phyloP scores from a whole-genome alignment of 2,888 invertebrate genomes.

The Leptopilina drosophilae region DNA sequence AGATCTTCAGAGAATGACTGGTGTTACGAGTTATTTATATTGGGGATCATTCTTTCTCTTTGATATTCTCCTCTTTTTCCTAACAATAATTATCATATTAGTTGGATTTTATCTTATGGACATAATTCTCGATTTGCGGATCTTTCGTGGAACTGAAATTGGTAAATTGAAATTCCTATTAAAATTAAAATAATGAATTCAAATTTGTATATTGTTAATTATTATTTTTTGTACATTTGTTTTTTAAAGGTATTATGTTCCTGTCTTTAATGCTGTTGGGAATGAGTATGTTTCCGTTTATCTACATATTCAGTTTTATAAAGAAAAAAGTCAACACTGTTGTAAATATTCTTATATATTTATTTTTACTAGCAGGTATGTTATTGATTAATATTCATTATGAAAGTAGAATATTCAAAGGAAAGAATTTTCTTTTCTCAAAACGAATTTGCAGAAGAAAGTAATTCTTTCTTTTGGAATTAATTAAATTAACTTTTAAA shows the following conservation, averaged over 20 bases:
- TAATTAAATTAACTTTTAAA: too few relatives aligned
- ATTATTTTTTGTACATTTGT: neutral
- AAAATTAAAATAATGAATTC: too few relatives aligned
- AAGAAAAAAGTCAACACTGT: constrained; percentile 66
- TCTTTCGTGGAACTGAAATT: constrained; percentile 74
- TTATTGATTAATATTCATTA: constrained; percentile 9
- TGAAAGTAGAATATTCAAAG: neutral
- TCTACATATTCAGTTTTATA: constrained; percentile 69
- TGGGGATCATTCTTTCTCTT: constrained; percentile 82
- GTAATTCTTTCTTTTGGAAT: too few relatives aligned
- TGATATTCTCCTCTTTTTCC: constrained; percentile 78
- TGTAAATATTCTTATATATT: constrained; percentile 61
- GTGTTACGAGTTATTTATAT: constrained; percentile 80
- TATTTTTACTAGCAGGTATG: constrained; percentile 69
- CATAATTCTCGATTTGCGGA: constrained; percentile 58
- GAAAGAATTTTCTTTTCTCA: too few relatives aligned
- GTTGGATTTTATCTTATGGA: constrained; percentile 65
- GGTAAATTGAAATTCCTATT: constrained; percentile 66
- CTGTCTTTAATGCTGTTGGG: constrained; percentile 86
- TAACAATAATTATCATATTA: constrained; percentile 64
- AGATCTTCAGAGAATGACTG: constrained; percentile 83
- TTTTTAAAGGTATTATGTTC: constrained; percentile 78
- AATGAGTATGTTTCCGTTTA: constrained; percentile 78
- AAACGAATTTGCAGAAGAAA: too few relatives aligned
- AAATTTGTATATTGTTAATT: constrained; percentile 13